Conservation (phyloP, 2,797 vertebrate species). For the Helicolenus hilgendorfi region DNA sequence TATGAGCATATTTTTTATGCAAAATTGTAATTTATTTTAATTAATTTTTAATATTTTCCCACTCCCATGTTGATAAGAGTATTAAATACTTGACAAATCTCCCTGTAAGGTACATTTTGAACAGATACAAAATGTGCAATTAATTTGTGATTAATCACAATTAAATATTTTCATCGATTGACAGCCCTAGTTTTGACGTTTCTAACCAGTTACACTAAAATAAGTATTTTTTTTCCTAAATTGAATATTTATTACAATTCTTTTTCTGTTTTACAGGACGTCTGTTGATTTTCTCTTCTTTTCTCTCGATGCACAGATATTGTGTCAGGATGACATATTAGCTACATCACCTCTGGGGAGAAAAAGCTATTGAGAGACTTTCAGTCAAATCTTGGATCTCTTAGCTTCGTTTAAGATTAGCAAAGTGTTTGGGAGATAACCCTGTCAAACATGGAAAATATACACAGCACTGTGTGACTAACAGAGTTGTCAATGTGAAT, state of each 20-base stretch:
- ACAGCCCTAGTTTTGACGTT: neutral
- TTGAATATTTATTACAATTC: neutral
- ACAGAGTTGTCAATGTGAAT: neutral
- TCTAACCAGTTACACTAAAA: slow-evolving; percentile 11
- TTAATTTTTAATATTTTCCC: no score
- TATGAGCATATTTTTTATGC: no score
- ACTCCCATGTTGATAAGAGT: no score
- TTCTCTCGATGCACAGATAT: neutral
- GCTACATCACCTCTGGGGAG: slow-evolving; percentile 38
- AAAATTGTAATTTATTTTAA: no score
- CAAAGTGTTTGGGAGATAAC: slow-evolving; percentile 16
- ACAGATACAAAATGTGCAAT: no score
- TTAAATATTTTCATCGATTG: no score
- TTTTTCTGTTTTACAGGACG: neutral
- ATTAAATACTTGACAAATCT: no score
- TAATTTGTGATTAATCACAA: no score
- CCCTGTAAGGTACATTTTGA: no score
- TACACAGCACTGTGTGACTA: neutral
- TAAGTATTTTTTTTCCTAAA: neutral
- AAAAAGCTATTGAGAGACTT: slow-evolving; percentile 20
- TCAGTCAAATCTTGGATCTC: slow-evolving; percentile 40
- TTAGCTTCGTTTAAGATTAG: slow-evolving; percentile 51
- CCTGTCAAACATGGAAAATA: slow-evolving; percentile 5
- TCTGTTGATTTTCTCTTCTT: neutral
- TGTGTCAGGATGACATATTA: slow-evolving; percentile 46